Percentiles rank a stretch among this genome's conserved stretches.
Conservation (phyloP, 2,888 invertebrate genomes). For the Melanargia galathea region DNA sequence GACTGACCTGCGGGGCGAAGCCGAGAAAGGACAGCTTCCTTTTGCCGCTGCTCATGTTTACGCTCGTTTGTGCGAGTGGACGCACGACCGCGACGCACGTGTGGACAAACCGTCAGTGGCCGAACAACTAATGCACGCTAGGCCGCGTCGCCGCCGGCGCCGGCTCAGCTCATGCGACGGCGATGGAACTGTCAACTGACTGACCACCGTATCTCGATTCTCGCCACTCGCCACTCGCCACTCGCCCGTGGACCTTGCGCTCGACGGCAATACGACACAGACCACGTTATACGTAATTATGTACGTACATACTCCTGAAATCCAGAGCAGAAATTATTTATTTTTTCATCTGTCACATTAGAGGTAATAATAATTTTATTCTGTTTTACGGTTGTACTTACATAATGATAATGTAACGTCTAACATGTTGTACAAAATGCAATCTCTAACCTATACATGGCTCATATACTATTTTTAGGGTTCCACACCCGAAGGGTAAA, state of each 20-base stretch:
- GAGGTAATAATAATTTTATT: too few relatives aligned
- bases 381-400: too few relatives aligned
- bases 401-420: too few relatives aligned
- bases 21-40: constrained; percentile 89
- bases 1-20: constrained; percentile 83
- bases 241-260: constrained; percentile 28
- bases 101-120: constrained; percentile 45
- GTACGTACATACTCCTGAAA: not conserved
- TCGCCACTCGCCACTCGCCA: too few relatives aligned
- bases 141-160: constrained; percentile 28
- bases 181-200: constrained; percentile 11
- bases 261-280: constrained; percentile 28
- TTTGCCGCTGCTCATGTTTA: constrained; percentile 79
- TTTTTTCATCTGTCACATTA: too few relatives aligned
- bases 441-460: too few relatives aligned
- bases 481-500: too few relatives aligned
- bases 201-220: constrained; percentile 15
- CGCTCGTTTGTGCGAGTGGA: constrained; percentile 33
- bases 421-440: too few relatives aligned
- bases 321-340: too few relatives aligned
- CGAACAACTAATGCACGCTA: constrained; percentile 43
- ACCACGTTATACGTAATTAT: not conserved
- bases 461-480: too few relatives aligned
- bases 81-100: constrained; percentile 36
- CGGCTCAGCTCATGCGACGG: constrained; percentile 25